These are phyloP conservation scores for Boloria selene DNA, from an alignment of 2,888 invertebrate species.

Conservation along the genomic window DNA sequence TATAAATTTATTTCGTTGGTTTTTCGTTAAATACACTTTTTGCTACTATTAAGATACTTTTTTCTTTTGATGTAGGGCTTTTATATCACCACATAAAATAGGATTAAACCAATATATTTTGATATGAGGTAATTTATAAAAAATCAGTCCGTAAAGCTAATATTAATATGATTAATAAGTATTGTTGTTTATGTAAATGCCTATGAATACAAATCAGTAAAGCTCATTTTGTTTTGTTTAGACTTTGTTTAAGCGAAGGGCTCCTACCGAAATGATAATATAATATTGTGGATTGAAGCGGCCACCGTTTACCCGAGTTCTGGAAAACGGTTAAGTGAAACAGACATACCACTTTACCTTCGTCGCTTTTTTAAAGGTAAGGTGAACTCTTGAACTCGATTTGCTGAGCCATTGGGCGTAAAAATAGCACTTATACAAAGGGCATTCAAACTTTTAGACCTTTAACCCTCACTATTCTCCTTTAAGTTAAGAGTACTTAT, in stretches of 20 bases:
- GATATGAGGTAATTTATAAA: neutral
- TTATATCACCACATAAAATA: no score
- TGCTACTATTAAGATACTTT: no score
- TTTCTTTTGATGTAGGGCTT: no score
- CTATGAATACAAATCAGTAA: constrained; percentile 49
- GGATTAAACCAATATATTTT: no score
- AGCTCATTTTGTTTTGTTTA: constrained; percentile 52
- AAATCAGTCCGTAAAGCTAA: no score
- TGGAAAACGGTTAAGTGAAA: constrained; percentile 70
- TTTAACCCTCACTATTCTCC: neutral
- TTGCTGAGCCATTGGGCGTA: constrained; percentile 39
- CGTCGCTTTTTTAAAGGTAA: constrained; percentile 68
- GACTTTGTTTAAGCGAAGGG: constrained; percentile 52
- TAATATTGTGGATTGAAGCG: constrained; percentile 61
- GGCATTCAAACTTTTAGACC: constrained; percentile 7
- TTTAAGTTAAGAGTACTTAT: neutral
- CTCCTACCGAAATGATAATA: constrained; percentile 61
- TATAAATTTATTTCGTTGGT: no score
- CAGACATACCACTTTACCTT: constrained; percentile 78
- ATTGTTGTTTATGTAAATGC: neutral
- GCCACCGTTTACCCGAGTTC: constrained; percentile 59
- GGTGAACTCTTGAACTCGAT: constrained; percentile 65
- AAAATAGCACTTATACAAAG: constrained; percentile 30
- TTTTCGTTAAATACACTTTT: no score
- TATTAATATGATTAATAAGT: no score